Base-by-base conservation (phyloP, 2,888 invertebrate genomes). In the Orthosia cruda region DNA sequence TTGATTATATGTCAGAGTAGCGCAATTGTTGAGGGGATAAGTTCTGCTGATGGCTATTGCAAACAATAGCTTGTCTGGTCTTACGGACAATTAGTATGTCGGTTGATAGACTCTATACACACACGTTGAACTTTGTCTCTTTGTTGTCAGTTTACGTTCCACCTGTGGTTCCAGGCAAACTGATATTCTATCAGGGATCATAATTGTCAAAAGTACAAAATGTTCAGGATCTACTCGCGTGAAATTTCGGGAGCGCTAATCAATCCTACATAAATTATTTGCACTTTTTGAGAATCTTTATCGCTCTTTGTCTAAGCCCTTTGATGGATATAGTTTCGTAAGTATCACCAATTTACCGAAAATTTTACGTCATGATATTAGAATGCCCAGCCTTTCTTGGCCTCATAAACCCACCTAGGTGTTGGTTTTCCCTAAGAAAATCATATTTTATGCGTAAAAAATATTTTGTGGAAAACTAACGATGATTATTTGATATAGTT, bases 1-100 rank as follows among this genome's bases (percentile, higher is more conserved):
- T 54, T 66, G 32, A 55, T 49, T 50, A 32, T 26, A 54, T 13
- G 16, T 76, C 16, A 63, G 32, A 57, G 26, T 54, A 54, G n/a
- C 18, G n/a, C 20, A 54, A 76, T 47, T 32, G 66, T 26, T 49
- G 2, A 40, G 23, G 11, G 7, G 23, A 9, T 32, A 15, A n/a
- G n/a, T n/a, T n/a, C n/a, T n/a, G n/a, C n/a, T n/a, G n/a, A n/a
- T n/a, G n/a, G n/a, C n/a, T n/a, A n/a, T n/a, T n/a, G n/a, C n/a
- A n/a, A n/a, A n/a, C n/a, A n/a, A n/a, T n/a, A n/a, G n/a, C n/a
- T n/a, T n/a, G n/a, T n/a, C 20, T 54, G 15, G 9, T 47, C 20
- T 54, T 52, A 45, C 15, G 15, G 15, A 50, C 7, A 52, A 52
- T 61, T 26, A 13, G 12, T 15, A 49, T 18, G 7, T 18, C 9